phyloP scores from a whole-genome alignment of 2,888 invertebrate genomes.

The Agriotes lineatus region DNA sequence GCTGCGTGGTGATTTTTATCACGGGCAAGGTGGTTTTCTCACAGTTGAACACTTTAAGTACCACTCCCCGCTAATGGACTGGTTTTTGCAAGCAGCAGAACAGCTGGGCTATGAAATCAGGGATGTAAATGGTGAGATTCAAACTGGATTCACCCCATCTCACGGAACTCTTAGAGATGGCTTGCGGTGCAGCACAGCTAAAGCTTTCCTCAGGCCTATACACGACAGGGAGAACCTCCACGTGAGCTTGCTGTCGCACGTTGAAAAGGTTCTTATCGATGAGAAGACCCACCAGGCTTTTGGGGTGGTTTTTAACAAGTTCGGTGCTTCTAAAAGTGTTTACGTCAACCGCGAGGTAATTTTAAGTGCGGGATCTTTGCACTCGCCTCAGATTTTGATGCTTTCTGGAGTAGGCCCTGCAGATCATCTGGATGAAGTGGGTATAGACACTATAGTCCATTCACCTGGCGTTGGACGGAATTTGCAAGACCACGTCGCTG shows the following conservation, averaged over 20 bases:
- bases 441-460: slow-evolving; percentile 73
- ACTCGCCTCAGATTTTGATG: slow-evolving; percentile 89
- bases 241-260: slow-evolving; percentile 76
- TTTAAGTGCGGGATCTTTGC: slow-evolving; percentile 86
- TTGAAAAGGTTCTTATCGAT: slow-evolving; percentile 77
- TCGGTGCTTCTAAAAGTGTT: slow-evolving; percentile 67
- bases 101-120: slow-evolving; percentile 78
- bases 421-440: slow-evolving; percentile 72
- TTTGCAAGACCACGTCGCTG: slow-evolving; percentile 86
- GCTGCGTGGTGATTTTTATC: slow-evolving; percentile 72
- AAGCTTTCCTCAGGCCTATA: slow-evolving; percentile 81
- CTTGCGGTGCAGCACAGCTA: slow-evolving; percentile 85
- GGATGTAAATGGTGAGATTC: slow-evolving; percentile 84
- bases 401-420: slow-evolving; percentile 84
- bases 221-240: slow-evolving; percentile 79
- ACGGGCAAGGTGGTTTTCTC: slow-evolving; percentile 79
- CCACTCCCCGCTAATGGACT: slow-evolving; percentile 76
- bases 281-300: slow-evolving; percentile 71
- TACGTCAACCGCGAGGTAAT: slow-evolving; percentile 83
- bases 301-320: slow-evolving; percentile 73
- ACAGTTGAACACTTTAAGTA: slow-evolving; percentile 80
- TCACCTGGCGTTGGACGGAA: slow-evolving; percentile 83
- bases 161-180: slow-evolving; percentile 85
- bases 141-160: slow-evolving; percentile 82
- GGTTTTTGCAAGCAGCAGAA: slow-evolving; percentile 77